Evolutionary conservation across 2,113 vertebrate genomes (phyloP).

Genomic region (Phrynocephalus versicolor): DNA sequence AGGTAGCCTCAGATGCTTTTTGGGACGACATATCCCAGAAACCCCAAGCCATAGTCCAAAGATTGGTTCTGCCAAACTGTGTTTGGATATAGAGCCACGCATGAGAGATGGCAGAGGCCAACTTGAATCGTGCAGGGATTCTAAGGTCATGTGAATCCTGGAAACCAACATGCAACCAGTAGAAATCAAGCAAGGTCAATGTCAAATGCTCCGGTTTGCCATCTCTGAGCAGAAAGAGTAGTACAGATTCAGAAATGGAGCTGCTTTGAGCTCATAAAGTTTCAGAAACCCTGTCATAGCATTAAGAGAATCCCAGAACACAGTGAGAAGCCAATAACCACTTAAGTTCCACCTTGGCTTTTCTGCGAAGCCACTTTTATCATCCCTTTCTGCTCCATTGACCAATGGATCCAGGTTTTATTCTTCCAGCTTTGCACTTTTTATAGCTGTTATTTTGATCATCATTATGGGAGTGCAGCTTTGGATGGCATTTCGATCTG

Average conservation of each 20-base stretch:
- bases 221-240: background rate
- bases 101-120: too few species aligned
- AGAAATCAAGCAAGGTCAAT: background rate
- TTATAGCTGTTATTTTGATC: constrained; percentile 72
- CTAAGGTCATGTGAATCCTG: background rate
- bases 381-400: constrained; percentile 69
- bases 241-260: background rate
- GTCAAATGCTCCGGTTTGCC: background rate
- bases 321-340: constrained; percentile 40
- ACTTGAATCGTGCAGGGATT: too few species aligned
- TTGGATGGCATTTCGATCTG: constrained; percentile 69
- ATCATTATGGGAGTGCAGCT: constrained; percentile 65
- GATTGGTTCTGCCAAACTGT: too few species aligned
- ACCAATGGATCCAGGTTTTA: constrained; percentile 64
- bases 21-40: too few species aligned
- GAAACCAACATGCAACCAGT: background rate
- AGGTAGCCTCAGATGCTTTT: too few species aligned
- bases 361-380: constrained; percentile 67
- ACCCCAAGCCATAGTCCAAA: too few species aligned
- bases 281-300: background rate
- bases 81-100: too few species aligned
- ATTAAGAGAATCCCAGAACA: background rate
- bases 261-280: background rate
- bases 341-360: constrained; percentile 62
- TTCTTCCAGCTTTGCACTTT: constrained; percentile 64